A percentile compares a stretch with the other conserved stretches of the same genome.
phyloP scores from a whole-genome alignment of 2,113 vertebrate species.

The Bubo scandiacus region DNA sequence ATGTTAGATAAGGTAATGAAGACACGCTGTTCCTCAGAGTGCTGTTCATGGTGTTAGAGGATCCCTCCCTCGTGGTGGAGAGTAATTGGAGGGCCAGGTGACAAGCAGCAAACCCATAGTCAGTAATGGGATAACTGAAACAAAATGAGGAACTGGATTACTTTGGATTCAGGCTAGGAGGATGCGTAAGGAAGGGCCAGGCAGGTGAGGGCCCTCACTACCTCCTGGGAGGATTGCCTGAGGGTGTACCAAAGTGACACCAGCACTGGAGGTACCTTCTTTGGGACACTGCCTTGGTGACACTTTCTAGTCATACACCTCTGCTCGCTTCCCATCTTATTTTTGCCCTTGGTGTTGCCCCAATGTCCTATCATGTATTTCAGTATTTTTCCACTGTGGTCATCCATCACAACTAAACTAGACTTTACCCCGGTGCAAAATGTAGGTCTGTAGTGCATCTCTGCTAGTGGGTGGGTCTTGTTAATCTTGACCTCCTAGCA shows the following conservation, averaged over 20 bases:
- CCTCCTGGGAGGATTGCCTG: background rate
- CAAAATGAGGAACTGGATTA: background rate
- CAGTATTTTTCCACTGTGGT: background rate
- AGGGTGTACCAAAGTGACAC: background rate
- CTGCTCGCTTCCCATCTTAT: accelerated
- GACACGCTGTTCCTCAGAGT: background rate
- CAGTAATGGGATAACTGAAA: background rate
- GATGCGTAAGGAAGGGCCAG: accelerated
- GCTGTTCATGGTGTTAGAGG: background rate
- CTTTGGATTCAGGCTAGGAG: background rate
- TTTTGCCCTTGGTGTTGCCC: background rate
- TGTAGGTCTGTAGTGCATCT: background rate
- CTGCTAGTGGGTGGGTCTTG: background rate
- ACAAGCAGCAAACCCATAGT: background rate
- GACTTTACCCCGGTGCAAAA: background rate
- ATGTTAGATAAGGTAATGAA: background rate
- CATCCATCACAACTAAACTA: background rate
- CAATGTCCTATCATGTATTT: accelerated
- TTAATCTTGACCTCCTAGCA: background rate
- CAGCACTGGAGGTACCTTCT: background rate
- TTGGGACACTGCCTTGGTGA: accelerated
- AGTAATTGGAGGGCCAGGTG: background rate
- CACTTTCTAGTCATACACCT: background rate
- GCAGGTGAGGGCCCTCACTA: background rate
- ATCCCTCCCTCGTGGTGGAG: background rate